Base-by-base conservation (phyloP, 2,113 vertebrate genomes). In the Malurus elegans region DNA sequence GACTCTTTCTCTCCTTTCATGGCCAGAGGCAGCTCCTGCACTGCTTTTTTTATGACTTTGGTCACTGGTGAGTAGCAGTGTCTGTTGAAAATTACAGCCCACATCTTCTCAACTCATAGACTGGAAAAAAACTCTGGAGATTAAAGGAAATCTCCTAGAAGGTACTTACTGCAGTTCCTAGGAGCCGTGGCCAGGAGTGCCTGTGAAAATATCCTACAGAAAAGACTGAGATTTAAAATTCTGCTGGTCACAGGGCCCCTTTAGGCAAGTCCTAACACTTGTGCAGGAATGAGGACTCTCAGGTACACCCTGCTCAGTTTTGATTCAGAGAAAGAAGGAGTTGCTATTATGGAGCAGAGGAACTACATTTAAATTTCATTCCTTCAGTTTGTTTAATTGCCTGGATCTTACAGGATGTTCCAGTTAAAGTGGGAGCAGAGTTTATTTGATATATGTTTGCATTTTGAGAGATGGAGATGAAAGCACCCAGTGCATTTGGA, bases 391-490 rank as follows among this genome's bases (percentile, higher is more conserved):
- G 48, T 74, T 92, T 78, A 87, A 67, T 81, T 14, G 14, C 12
- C 61, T 82, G 40, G 56, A 53, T 87, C 61, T 57, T 75, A 69
- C 95, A 24, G 36, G 95, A 90, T 69, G n/a, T 93, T 95, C 95
- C 45, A 72, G 85, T 88, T 82, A 85, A 87, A 95, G 81, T 65
- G 45, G 80, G 23, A 91, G 4, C 14, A 40, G 65, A 26, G 8
- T 88, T 82, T 67, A n/a, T 85, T 88, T 75, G 47, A 67, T 48
- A 57, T 17, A 85, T 21, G 62, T 25, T 24, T n/a, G 66, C 72
- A 36, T 82, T 72, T 79, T 85, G 74, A 26, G 65, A 79, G 54
- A 74, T 2, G 1, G 64, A 81, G 73, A 81, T 93, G 78, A 87
- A 94, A 91, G 69, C 50, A 84, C 56, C 38, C 51, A 48, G n/a